Evolutionary conservation across 1,140 invertebrate genomes (phyloP), one percentile per base, ranked within the genome.

Genomic region (Nylanderia fulva): DNA sequence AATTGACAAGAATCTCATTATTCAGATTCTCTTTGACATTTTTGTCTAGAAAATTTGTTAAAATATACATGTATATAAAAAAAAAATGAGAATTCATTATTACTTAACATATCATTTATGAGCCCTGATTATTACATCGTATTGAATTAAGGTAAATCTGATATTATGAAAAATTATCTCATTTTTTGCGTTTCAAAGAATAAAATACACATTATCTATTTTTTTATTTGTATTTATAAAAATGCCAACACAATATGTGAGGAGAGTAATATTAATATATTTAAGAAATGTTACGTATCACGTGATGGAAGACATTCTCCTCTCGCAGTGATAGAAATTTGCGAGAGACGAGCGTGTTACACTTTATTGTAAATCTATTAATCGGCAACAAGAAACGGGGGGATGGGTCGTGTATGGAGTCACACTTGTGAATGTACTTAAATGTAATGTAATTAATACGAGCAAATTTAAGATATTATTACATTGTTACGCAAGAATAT

Each of bases 381-480:
- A 54, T 79, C 52, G 63, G 48, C 75, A 5, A 56, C 15, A 63
- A 64, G 29, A 29, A 36, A 79, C 11, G 45, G 29, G 9, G 45
- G 15, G 45, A 8, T 72, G n/a, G n/a, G n/a, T 71, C 18, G 54
- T 72, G 18, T n/a, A n/a, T 58, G 80, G 21, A 76, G 61, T 24
- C 36, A 85, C 9, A 66, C 4, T 76, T 64, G 71, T 76, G 45
- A 52, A 84, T 76, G 72, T 64, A 85, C 33, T 76, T 85, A 85
- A 76, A 85, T 79, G 74, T 54, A 82, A 75, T 6, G 66, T 76
- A 77, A 68, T 83, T 48, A 82, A 68, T n/a, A n/a, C 56, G 13
- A 60, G 36, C 29, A 89, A 86, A 84, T 89, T 88, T 64, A 89
- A 39, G 42, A 86, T 89, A 85, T 71, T 89, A 85, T 71, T 45